Percentiles rank a stretch among this genome's conserved stretches.
Evolutionary conservation across 1,140 invertebrate genomes (phyloP).

Genomic region (Plectrocnemia conspersa): DNA sequence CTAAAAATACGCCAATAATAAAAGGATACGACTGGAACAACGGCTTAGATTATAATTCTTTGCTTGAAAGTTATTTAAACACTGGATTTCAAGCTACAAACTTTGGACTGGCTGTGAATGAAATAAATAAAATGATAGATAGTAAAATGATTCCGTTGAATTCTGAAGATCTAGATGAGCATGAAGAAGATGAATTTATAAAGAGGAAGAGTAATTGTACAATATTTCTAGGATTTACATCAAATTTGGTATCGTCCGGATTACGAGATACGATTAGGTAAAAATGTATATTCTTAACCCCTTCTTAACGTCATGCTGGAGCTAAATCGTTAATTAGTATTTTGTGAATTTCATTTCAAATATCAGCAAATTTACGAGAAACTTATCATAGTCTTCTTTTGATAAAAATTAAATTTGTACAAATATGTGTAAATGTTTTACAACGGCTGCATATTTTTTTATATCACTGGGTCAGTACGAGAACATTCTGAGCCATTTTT

Average conservation of each 20-base stretch:
- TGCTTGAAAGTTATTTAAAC: constrained; percentile 74
- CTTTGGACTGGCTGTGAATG: constrained; percentile 84
- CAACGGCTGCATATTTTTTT: no score
- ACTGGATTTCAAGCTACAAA: constrained; percentile 96
- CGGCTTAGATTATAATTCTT: constrained; percentile 80
- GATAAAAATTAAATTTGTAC: no score
- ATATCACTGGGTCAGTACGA: no score
- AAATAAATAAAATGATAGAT: constrained; percentile 90
- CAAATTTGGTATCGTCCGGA: constrained; percentile 95
- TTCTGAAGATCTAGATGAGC: constrained; percentile 59
- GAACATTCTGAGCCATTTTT: no score
- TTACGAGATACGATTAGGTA: constrained; percentile 77
- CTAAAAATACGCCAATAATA: constrained; percentile 59
- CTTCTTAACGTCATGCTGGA: constrained; percentile 44
- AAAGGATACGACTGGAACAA: constrained; percentile 90
- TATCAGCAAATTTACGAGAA: neutral
- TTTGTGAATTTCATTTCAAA: no score
- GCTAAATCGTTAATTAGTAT: no score
- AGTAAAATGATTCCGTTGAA: constrained; percentile 60
- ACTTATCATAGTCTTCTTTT: no score
- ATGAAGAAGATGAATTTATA: constrained; percentile 77
- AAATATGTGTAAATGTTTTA: no score
- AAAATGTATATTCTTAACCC: constrained; percentile 86
- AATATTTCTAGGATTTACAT: constrained; percentile 97
- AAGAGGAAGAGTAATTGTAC: constrained; percentile 79